Evolutionary conservation across 1,140 invertebrate genomes (phyloP).

Genomic region (Heliconius eleuchia): DNA sequence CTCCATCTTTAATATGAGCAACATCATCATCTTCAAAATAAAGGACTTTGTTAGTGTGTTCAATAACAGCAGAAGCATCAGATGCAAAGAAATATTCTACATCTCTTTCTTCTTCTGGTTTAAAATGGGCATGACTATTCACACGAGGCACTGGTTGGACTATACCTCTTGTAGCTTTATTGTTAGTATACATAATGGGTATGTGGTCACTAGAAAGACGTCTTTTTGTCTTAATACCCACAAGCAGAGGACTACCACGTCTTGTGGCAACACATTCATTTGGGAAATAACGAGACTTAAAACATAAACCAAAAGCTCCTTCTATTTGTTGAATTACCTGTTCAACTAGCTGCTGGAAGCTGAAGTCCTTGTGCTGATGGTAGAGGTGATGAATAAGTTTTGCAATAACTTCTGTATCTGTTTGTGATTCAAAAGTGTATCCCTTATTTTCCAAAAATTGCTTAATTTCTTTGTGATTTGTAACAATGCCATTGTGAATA

Average conservation of each 20-base stretch:
- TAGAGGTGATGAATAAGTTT: constrained; percentile 98
- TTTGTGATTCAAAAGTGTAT: constrained; percentile 97
- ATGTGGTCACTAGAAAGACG: constrained; percentile 97
- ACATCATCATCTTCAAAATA: constrained; percentile 93
- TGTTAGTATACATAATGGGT: constrained; percentile 97
- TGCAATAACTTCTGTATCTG: constrained; percentile 99
- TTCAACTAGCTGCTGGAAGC: constrained; percentile 97
- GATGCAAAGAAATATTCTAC: constrained; percentile 99
- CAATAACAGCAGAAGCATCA: constrained; percentile 99
- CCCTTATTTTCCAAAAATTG: constrained; percentile 95
- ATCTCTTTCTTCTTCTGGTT: constrained; percentile 94
- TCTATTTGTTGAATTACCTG: constrained; percentile 98
- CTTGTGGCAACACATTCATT: constrained; percentile 98
- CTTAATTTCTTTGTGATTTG: constrained; percentile 99
- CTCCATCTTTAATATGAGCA: constrained; percentile 93
- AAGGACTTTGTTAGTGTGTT: constrained; percentile 1
- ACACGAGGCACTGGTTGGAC: constrained; percentile 86
- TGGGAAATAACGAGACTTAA: constrained; percentile 97
- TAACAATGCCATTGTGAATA: constrained; percentile 98
- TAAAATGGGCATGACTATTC: constrained; percentile 94
- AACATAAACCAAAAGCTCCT: constrained; percentile 98
- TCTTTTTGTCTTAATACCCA: constrained; percentile 98
- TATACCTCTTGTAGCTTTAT: constrained; percentile 81
- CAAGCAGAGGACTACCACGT: constrained; percentile 96
- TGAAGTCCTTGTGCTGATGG: constrained; percentile 92